Evolutionary conservation across 2,888 invertebrate genomes (phyloP), one percentile per base, ranked within the genome.

Genomic region (Apamea crenata): DNA sequence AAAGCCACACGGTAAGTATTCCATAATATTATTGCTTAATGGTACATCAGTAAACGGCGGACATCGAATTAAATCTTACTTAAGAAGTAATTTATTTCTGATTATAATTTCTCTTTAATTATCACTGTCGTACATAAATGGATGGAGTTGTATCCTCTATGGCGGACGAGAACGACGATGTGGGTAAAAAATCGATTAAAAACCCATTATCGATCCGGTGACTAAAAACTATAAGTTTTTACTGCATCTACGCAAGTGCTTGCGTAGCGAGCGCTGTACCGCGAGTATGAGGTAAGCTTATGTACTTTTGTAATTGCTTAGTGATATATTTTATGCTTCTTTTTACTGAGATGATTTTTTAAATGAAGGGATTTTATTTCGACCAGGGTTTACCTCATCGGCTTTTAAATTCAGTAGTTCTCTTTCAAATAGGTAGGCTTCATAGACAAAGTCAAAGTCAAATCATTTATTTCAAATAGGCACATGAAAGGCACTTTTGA

Each of bases 141-240:
- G 77, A 75, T 65, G 78, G 78, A 67, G 72, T 76, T 32, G 78
- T 70, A 79, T 84, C 89, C 73, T 86, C 81, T 84, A 84, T 65
- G 78, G 80, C 69, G 69, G 73, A 66, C 72, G 80, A 80, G 79
- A 78, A 78, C 74, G 79, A 53, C 82, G 83, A 82, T 72, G 78
- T 75, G 68, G 65, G 84, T 81, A 91, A 90, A 90, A 91, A 92
- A 89, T 88, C 91, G 89, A 93, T 93, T 93, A 93, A 90, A 92
- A 91, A 87, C 83, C 79, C 91, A 91, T 93, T 91, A 92, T 91
- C 87, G 89, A 91, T 91, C 82, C 75, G 82, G 75, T 81, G 87
- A 83, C 87, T 87, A 90, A 86, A 87, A 89, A 87, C 86, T 85
- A 82, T 82, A 69, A 70, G 89, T 90, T 91, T 91, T 91, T 90